Evolutionary conservation across 2,797 vertebrate genomes (phyloP), one percentile per base, ranked within the genome.

Genomic region (Petrocephalus sullivani): DNA sequence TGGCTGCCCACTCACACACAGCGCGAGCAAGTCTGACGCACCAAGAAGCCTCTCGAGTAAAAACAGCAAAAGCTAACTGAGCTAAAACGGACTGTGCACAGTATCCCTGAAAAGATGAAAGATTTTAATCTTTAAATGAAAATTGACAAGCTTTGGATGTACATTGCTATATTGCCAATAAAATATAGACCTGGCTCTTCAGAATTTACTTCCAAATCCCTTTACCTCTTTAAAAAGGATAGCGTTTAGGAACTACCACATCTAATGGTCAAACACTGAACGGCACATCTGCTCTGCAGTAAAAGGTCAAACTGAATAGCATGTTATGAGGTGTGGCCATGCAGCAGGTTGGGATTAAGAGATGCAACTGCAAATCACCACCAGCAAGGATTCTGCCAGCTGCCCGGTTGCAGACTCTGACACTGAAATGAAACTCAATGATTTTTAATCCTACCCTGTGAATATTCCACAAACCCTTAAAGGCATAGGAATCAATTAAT

Each of bases 401-500:
- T 90, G 84, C 85, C 67, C 46, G 75, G 85, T 87, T 90, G 87
- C 88, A 81, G 90, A 87, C 71, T 83, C 56, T 86, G 84, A 37
- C 28, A 58, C 88, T 90, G 33, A 84, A 49, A 71, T 46, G 46
- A 56, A 53, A 88, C 81, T 90, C 89, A 71, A 89, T 91, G 91
- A 90, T 91, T 89, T 92, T 93, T 92, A 91, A 92, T 93, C 92
- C 93, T 89, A 92, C 93, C 92, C 92, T 89, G 92, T 94, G 95
- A 94, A 95, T 94, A 95, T 95, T 95, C 94, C 91, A 94, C 90
- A 91, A 91, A 91, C 91, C 93, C 94, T 94, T 93, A 94, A 92
- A 95, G 95, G 93, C 93, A 93, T 93, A 93, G 91, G 93, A 92
- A 94, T 95, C 94, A 94, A 95, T 95, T 94, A 95, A 95, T 94